Evolutionary conservation across 2,888 invertebrate species (phyloP), one percentile per base, ranked within the genome.

Genomic region (Aethes cnicana): DNA sequence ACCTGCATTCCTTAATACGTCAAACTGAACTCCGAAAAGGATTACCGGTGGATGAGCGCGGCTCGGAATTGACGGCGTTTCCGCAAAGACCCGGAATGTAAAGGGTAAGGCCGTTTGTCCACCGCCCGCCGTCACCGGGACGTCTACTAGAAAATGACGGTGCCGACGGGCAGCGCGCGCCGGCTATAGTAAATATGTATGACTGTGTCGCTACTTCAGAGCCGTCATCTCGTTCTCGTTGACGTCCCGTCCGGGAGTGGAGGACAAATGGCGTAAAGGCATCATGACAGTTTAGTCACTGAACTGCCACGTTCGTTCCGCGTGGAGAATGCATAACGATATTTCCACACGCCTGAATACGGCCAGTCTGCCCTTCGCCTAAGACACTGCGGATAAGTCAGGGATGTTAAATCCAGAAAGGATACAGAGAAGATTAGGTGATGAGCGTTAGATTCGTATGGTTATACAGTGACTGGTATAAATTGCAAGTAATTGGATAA

Each of bases 401-500:
- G 44, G 50, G 50, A 50, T 50, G 44, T 32, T 39, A 52, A 52
- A 52, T 44, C 52, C 46, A 46, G 49, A 41, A 48, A 30, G 49
- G 42, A 49, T 49, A 49, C 36, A 44, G 46, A 4, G 36, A 26
- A 47, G 53, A 53, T 53, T 53, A 53, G 47, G 53, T 53, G 53
- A 52, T 52, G 52, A 52, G 46, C 52, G 52, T 52, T 46, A 52
- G 52, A 52, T 46, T 52, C 44, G 43, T 44, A 36, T 36, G 30
- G 30, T 43, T n/a, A 43, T 42, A 42, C 41, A 39, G 47, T 17
- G 47, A 55, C 54, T 54, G 21, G 49, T 57, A 69, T 77, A 77
- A 76, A 75, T 75, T 68, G 65, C 62, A 59, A 66, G 65, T 79
- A 77, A 77, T 76, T 75, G 73, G 68, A 70, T 71, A 82, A 79